A percentile compares a stretch with the other conserved stretches of the same genome.
phyloP scores from a whole-genome alignment of 2,113 vertebrate species.

The Nothoprocta perdicaria region DNA sequence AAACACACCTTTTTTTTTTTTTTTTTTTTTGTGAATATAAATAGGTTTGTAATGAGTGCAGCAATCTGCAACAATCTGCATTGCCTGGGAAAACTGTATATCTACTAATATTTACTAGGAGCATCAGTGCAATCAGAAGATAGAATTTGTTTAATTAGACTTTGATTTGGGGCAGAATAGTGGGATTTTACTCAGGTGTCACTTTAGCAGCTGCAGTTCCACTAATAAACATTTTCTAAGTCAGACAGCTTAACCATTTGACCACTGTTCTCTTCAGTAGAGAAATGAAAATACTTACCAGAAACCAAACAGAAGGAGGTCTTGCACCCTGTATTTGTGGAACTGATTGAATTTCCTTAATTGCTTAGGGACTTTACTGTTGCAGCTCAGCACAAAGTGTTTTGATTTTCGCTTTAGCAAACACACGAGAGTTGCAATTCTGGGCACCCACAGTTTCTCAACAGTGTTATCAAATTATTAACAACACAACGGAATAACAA shows the following conservation, averaged over 20 bases:
- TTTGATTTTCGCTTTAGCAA: slow-evolving; percentile 32
- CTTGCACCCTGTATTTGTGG: slow-evolving; percentile 57
- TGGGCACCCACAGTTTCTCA: background rate
- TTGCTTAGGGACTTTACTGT: background rate
- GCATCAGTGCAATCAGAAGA: background rate
- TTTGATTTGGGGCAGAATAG: background rate
- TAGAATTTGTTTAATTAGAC: background rate
- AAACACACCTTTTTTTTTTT: background rate
- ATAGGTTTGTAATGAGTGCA: background rate
- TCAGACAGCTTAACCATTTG: background rate
- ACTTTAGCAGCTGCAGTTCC: background rate
- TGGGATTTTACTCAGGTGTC: background rate
- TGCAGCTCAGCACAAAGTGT: background rate
- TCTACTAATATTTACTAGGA: background rate
- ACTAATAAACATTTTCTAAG: background rate
- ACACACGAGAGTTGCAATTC: background rate
- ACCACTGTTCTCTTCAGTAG: background rate
- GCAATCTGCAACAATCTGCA: rapidly evolving
- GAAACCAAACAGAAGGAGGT: slow-evolving; percentile 23
- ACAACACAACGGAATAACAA: slow-evolving; percentile 44
- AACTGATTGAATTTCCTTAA: slow-evolving; percentile 45
- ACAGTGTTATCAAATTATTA: slow-evolving; percentile 35
- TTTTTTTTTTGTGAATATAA: background rate
- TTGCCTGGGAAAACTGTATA: background rate
- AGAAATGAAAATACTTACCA: background rate